Evolutionary conservation across 2,888 invertebrate species (phyloP), one percentile per base, ranked within the genome.

Genomic region (Xestia c-nigrum): DNA sequence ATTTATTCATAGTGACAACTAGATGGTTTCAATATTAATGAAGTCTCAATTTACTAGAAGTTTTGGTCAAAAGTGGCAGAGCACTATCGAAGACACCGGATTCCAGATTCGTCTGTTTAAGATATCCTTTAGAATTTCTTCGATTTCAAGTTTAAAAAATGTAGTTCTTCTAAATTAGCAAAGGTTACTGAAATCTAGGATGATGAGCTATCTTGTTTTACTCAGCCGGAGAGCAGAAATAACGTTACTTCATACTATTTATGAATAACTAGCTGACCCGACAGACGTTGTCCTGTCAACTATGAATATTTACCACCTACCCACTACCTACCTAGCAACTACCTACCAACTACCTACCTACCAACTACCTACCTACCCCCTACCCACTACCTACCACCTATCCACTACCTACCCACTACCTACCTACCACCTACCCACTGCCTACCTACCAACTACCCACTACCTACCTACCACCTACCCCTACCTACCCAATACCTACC

Each of bases 141-240:
- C 21, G 3, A 38, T 12, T 12, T 38, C 14, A 55, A 24, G 19
- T 57, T n/a, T n/a, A n/a, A n/a, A n/a, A n/a, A n/a, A n/a, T 12
- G 50, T 73, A 21, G 2, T 14, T n/a, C 3, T 43, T 5, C 7
- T 3, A 57, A 16, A 55, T 38, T 12, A 31, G 46, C 16, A 19
- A 14, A 2, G n/a, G 38, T 16, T 3, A n/a, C 40, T 52, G 19
- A 73, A n/a, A n/a, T n/a, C n/a, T n/a, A 50, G 52, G 12, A 52
- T 61, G 24, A 31, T 40, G 47, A 57, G 40, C 0, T 61, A 61
- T 68, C 21, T 76, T n/a, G n/a, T 9, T 70, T 47, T 43, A 71
- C 40, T 31, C 50, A 71, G 31, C 1, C 7, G 21, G 5, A 69
- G n/a, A 57, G 47, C n/a, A 57, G 40, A 50, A 70, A 63, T 77